These are phyloP conservation scores for Trachelus iudaicus DNA, from an alignment of 2,888 invertebrate genomes.

Conservation along the genomic window DNA sequence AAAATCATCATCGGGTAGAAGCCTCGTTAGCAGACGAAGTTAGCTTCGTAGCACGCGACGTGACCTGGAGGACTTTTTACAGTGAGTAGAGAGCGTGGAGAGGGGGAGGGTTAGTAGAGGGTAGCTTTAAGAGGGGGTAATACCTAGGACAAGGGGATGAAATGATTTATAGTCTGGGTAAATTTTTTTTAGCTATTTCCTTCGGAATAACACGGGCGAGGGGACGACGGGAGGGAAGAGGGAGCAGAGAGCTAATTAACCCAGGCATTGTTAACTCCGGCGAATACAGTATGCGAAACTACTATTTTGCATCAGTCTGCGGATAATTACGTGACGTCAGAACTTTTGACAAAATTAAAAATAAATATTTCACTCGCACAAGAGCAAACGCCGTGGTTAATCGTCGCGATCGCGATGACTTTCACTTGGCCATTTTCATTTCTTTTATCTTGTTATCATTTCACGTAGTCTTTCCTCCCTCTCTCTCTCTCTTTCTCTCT, in stretches of 20 bases:
- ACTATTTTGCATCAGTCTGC: constrained; percentile 48
- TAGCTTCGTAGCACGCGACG: constrained; percentile 1
- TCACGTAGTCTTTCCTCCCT: neutral
- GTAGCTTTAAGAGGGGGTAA: neutral
- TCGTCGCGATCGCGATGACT: neutral
- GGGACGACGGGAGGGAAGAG: no score
- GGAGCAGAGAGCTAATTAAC: constrained; percentile 55
- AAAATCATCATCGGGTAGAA: neutral
- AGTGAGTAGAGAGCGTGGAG: neutral
- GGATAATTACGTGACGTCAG: neutral
- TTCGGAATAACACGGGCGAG: constrained; percentile 50
- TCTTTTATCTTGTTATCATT: neutral
- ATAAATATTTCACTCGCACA: neutral
- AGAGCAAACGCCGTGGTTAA: neutral
- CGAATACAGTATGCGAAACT: constrained; percentile 43
- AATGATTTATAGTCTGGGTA: constrained; percentile 53
- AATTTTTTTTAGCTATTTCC: constrained; percentile 48
- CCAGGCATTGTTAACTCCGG: constrained; percentile 52
- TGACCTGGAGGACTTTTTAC: neutral
- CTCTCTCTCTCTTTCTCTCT: no score
- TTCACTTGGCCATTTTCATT: neutral
- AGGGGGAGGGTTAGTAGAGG: neutral
- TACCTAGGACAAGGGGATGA: constrained; percentile 26
- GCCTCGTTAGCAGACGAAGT: constrained; percentile 5
- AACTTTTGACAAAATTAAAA: neutral